A percentile compares a stretch with the other conserved stretches of the same genome.
Conservation (phyloP, 2,888 invertebrate species). For the Digitonthophagus gazella region DNA sequence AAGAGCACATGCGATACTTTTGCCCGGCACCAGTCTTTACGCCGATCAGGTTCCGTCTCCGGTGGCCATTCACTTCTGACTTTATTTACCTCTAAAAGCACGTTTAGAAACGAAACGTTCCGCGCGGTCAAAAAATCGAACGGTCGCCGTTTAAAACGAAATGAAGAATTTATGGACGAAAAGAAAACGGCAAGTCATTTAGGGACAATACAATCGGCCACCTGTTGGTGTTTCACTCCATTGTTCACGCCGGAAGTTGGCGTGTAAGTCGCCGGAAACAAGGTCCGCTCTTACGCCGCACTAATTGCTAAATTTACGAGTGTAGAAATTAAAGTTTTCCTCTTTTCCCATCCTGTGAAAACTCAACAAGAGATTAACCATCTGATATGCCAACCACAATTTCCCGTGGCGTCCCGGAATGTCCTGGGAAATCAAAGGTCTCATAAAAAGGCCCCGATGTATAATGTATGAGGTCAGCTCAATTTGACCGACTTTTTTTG, state of each 20-base stretch:
- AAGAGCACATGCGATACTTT: conserved; percentile 25
- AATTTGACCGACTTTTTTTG: not conserved
- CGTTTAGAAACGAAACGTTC: not conserved
- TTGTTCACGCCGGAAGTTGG: not conserved
- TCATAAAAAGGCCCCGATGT: not conserved
- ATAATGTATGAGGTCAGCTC: not conserved
- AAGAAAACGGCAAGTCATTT: not conserved
- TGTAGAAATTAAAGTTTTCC: not conserved
- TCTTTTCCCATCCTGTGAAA: not conserved
- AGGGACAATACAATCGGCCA: not conserved
- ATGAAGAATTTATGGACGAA: not conserved
- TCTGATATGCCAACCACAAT: not conserved
- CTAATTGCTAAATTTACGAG: not conserved
- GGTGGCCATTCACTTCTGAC: not conserved
- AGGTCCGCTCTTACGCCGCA: too few species aligned
- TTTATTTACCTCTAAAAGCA: not conserved
- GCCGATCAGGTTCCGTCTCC: not conserved
- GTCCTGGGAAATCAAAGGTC: not conserved
- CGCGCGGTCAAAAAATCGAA: not conserved
- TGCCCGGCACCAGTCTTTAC: conserved; percentile 1
- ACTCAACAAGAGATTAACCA: not conserved
- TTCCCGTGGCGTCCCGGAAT: not conserved
- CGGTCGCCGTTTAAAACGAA: not conserved
- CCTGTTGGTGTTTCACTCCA: not conserved
- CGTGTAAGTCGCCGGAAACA: not conserved